A percentile compares a stretch with the other conserved stretches of the same genome.
Evolutionary conservation across 1,140 invertebrate genomes (phyloP).

Genomic region (Drusus annulatus): DNA sequence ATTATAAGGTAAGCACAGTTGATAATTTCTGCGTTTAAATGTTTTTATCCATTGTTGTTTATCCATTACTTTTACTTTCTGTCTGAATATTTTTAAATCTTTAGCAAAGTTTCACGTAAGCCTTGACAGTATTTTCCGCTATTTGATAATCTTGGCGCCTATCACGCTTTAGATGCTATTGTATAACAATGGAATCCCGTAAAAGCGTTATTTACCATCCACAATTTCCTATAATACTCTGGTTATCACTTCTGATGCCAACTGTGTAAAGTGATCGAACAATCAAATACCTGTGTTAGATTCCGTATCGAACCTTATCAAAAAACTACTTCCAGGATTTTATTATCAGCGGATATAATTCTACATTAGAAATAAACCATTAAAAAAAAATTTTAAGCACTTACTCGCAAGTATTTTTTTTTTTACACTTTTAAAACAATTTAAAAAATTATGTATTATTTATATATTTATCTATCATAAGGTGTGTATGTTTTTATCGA

Average conservation of each 20-base stretch:
- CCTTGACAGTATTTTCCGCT: no score
- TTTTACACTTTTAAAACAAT: no score
- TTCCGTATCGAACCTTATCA: slow-evolving; percentile 32
- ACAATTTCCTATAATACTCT: slow-evolving; percentile 18
- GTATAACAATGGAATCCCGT: background rate
- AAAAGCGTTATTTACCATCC: slow-evolving; percentile 25
- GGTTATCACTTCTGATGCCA: slow-evolving; percentile 21
- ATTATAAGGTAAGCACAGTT: slow-evolving; percentile 49
- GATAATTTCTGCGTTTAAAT: slow-evolving; percentile 2
- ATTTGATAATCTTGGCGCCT: background rate
- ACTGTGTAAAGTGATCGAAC: slow-evolving; percentile 43
- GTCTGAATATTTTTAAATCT: background rate
- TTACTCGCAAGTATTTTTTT: no score
- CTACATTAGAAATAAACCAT: background rate
- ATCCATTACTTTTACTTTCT: background rate
- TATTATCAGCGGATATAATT: background rate
- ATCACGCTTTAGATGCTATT: background rate
- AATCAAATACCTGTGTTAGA: slow-evolving; percentile 31
- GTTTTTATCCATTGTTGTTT: no score
- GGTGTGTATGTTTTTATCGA: no score
- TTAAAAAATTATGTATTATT: no score
- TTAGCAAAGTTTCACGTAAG: background rate
- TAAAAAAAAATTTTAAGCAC: background rate
- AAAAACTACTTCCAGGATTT: slow-evolving; percentile 30
- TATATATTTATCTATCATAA: no score